Evolutionary conservation across 2,888 invertebrate species (phyloP), one percentile per base, ranked within the genome.

Genomic region (Melikaiella ostensackeni): DNA sequence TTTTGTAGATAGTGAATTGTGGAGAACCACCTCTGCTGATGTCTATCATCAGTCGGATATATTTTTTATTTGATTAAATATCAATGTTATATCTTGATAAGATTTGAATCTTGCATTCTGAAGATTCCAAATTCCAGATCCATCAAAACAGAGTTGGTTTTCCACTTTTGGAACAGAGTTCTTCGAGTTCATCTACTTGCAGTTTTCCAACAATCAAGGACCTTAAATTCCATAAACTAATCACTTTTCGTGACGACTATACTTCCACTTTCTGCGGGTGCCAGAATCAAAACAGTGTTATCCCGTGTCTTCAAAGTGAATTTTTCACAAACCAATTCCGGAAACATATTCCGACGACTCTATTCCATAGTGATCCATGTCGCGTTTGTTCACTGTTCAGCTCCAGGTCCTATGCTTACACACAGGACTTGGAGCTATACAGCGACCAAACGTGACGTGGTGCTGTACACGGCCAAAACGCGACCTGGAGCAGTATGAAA

Each of bases 81-180:
- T 50, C 1, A 50, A 50, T 50, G 6, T 7, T 8, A n/a, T n/a
- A 50, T 50, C 8, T 3, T 50, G 50, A 24, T 24, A 0, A 57
- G 21, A 24, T 13, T 4, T 11, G 21, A 57, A 24, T 57, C 57
- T 13, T 57, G 11, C 24, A 24, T 59, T 59, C 5, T 11, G 13
- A 16, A 55, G 8, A 55, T 21, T 42, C 42, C 5, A 42, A 42
- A 42, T 42, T 42, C 9, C 21, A 55, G 21, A 9, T 21, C 11
- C 55, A 21, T 21, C 9, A 55, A 55, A 59, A 27, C 59, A 59
- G 59, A 59, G 16, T 27, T 59, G 59, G 59, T 59, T 59, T 59
- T 59, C 59, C 27, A 27, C 24, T 27, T 59, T 27, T 24, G 13
- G 55, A 55, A 9, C 7, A 50, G 19, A 50, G 19, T 50, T n/a